Base-by-base conservation (phyloP, 2,888 invertebrate species). In the Tipula helvola region DNA sequence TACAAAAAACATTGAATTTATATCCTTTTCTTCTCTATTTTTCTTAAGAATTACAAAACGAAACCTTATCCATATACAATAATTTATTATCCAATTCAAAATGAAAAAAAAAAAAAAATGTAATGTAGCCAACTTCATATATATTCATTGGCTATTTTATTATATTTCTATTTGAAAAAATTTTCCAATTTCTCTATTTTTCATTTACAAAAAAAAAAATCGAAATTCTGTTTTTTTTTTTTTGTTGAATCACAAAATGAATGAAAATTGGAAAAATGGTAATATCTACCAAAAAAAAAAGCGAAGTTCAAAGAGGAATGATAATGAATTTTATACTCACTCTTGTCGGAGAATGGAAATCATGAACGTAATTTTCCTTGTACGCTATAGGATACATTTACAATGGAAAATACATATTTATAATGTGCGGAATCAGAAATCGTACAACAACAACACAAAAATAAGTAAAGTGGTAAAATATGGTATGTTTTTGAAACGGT, bases 51-150 rank as follows among this genome's bases (percentile, higher is more conserved):
- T 71, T 71, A 71, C 71, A 71, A 71, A 28, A 71, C 71, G 71
- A 71, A 71, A 71, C 71, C 71, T 71, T 71, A 71, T 71, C 71
- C 71, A 28, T 71, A 71, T 71, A 71, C 71, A 71, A 71, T 71
- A 71, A 71, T 71, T 71, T 71, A 71, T 71, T 71, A 71, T 71
- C 71, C 71, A 71, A 71, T 71, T 71, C 71, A 71, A 71, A 71
- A 28, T 57, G 52, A 16, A 57, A 57, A 57, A 16, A 71, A 71
- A 57, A 71, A 28, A 71, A 71, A 71, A 28, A 8, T 71, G 71
- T 71, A 71, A 71, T 71, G 71, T 71, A 71, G 71, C 71, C 71
- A 71, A 71, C 71, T 71, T 71, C 71, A 71, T 71, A 71, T 71
- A 71, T 71, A 71, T 71, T 71, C 71, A 71, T 71, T 71, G 71